Base-by-base conservation (phyloP, 2,797 vertebrate genomes). In the Sarcoramphus papa region DNA sequence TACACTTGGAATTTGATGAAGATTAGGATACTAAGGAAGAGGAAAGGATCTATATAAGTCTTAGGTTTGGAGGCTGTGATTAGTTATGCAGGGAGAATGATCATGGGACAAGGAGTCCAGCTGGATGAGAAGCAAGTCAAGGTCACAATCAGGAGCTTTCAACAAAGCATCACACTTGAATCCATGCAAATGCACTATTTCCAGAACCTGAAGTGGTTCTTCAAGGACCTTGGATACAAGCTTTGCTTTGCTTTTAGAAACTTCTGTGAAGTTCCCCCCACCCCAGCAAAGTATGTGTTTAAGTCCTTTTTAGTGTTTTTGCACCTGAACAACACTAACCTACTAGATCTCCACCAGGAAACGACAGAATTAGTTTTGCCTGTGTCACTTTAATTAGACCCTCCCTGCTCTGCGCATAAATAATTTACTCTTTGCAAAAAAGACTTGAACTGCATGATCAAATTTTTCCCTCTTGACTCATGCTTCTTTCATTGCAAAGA, bases 401-500 rank as follows among this genome's bases (percentile, higher is more conserved):
- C 40, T 96, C 41, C 81, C 57, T 85, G 50, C 75, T 56, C 59
- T 72, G 37, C 50, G 37, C 25, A 35, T 93, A 88, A 93, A 96
- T 88, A 86, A 91, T 96, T 88, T 81, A 93, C 14, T 78, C 47
- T 84, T 81, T 75, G 63, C 59, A 78, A 90, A 92, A 75, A 25
- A 90, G 30, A 70, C 31, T 77, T 92, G 40, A 84, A 70, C 33
- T 75, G 62, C 51, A 23, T 28, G 47, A 81, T 88, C 63, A 60
- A 24, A 12, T 82, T 70, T 90, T 89, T 64, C 70, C 74, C 74
- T 81, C 76, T 63, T 35, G 62, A 81, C 47, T 67, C 37, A 6
- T 33, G 23, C 35, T 62, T 76, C 14, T 12, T 75, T 84, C 80
- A 50, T 72, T 79, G 80, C 70, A 74, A 88, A 92, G 40, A 85